Conservation (phyloP, 2,797 vertebrate genomes). For the Basileuterus tristriatus region DNA sequence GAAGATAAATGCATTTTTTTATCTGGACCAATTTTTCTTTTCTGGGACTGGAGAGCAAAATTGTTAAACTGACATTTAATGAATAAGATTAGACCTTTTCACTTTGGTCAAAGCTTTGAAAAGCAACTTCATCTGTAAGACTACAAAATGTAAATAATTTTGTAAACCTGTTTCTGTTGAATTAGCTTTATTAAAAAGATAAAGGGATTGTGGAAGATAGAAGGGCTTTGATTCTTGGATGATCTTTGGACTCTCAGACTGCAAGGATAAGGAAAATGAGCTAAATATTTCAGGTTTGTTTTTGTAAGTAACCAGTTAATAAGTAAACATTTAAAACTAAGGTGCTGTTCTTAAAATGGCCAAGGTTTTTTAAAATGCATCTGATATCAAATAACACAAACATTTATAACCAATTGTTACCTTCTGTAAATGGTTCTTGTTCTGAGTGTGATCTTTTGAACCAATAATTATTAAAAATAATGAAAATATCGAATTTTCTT, state of each 20-base stretch:
- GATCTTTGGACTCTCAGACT: not conserved
- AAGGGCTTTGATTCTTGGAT: not conserved
- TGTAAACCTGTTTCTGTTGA: not conserved
- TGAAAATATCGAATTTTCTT: not conserved
- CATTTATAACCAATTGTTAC: not conserved
- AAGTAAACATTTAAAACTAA: conserved; percentile 11
- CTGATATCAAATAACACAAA: not conserved
- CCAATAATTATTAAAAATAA: not conserved
- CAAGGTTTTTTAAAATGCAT: not conserved
- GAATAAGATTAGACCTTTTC: not conserved
- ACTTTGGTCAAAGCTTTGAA: not conserved
- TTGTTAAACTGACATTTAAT: not conserved
- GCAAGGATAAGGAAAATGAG: not conserved
- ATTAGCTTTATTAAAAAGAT: not conserved
- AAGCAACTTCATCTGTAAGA: not conserved
- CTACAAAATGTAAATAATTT: not conserved
- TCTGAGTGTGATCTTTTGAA: not conserved
- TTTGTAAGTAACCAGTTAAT: conserved; percentile 38
- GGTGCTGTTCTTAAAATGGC: not conserved
- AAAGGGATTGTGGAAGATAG: not conserved
- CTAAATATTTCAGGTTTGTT: not conserved
- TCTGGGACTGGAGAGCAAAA: not conserved
- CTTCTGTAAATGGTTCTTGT: not conserved
- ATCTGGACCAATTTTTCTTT: not conserved
- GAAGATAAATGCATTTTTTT: not conserved